Conservation (phyloP, 2,888 invertebrate genomes). For the Micoletzkya japonica region DNA sequence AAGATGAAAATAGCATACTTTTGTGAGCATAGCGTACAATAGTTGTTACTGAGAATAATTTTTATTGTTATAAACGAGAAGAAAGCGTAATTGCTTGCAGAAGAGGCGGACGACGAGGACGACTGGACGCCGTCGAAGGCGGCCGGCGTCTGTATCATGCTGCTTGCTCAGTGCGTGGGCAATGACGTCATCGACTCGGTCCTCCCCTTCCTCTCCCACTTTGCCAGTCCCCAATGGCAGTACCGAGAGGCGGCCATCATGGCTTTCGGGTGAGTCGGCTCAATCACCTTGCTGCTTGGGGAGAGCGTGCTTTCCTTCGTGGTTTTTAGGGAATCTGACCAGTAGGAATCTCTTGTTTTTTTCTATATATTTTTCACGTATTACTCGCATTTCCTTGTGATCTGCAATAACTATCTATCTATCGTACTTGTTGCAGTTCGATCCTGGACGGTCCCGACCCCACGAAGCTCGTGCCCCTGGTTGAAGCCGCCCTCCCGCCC, state of each 20-base stretch:
- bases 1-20: too few relatives aligned
- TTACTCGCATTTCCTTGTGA: too few relatives aligned
- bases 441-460: constrained; percentile 88
- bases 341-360: constrained; percentile 37
- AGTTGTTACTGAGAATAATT: too few relatives aligned
- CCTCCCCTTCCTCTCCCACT: constrained; percentile 94
- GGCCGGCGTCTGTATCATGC: constrained; percentile 96
- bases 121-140: constrained; percentile 99
- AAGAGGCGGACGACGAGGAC: constrained; percentile 93
- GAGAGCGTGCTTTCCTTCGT: constrained; percentile 42
- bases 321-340: neutral
- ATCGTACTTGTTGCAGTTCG: constrained; percentile 65
- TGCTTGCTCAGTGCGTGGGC: constrained; percentile 93
- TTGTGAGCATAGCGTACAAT: too few relatives aligned
- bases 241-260: constrained; percentile 92
- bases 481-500: constrained; percentile 94
- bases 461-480: constrained; percentile 83
- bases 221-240: constrained; percentile 75
- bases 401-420: too few relatives aligned
- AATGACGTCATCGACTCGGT: constrained; percentile 90
- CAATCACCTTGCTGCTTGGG: constrained; percentile 66
- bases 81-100: too few relatives aligned
- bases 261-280: constrained; percentile 80
- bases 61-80: too few relatives aligned
- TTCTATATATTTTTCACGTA: constrained; percentile 57